phyloP scores from a whole-genome alignment of 1,140 invertebrate species.

The Papilio glaucus region DNA sequence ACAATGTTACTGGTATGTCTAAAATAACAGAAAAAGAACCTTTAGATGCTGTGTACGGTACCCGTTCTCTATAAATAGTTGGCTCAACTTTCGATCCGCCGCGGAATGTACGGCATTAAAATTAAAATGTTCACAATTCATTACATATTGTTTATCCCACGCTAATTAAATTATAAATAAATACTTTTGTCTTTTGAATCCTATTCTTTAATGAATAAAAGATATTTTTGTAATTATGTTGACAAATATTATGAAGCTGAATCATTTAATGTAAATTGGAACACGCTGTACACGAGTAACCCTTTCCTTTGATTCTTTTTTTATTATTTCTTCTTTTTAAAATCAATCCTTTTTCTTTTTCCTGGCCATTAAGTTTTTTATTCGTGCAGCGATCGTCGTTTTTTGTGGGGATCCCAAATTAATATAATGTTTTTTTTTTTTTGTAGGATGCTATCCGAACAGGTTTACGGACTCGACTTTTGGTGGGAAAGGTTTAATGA shows the following conservation, averaged over 20 bases:
- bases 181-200: too few relatives aligned
- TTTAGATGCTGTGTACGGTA: background rate
- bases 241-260: too few relatives aligned
- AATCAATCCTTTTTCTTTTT: slow-evolving; percentile 76
- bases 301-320: slow-evolving; percentile 71
- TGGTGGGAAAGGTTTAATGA: slow-evolving; percentile 78
- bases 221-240: too few relatives aligned
- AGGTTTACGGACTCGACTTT: slow-evolving; percentile 58
- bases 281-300: slow-evolving; percentile 69
- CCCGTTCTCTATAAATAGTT: slow-evolving; percentile 45
- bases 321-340: slow-evolving; percentile 62
- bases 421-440: slow-evolving; percentile 76
- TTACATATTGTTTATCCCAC: background rate
- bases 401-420: slow-evolving; percentile 82
- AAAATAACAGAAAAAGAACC: background rate
- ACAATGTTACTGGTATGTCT: background rate
- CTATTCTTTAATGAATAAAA: too few relatives aligned
- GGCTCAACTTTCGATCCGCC: slow-evolving; percentile 44
- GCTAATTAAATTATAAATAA: background rate
- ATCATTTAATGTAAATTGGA: slow-evolving; percentile 42
- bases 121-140: slow-evolving; percentile 19
- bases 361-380: slow-evolving; percentile 80
- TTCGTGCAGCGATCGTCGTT: slow-evolving; percentile 74
- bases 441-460: slow-evolving; percentile 68
- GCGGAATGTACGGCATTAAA: slow-evolving; percentile 23